Conservation (phyloP, 1,140 invertebrate genomes). For the Ips nitidus region DNA sequence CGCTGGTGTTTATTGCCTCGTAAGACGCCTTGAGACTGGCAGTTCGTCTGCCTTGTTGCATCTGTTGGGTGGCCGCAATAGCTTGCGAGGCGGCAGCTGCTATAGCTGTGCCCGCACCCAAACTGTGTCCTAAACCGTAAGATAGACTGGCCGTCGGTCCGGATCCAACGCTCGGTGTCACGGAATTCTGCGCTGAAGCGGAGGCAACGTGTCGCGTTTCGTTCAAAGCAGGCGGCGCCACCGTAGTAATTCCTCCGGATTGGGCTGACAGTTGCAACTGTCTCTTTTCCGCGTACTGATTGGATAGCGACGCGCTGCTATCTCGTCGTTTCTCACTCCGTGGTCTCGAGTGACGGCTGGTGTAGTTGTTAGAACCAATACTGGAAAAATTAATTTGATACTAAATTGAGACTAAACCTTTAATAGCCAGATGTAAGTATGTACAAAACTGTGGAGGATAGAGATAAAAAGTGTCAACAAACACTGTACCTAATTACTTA, state of each 20-base stretch:
- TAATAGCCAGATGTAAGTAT: too few species aligned
- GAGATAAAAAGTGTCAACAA: too few species aligned
- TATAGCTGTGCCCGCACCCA: constrained; percentile 84
- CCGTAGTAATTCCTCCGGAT: constrained; percentile 1
- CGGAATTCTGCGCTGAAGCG: constrained; percentile 28
- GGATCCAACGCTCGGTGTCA: neutral
- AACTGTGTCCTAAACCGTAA: constrained; percentile 55
- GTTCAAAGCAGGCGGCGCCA: constrained; percentile 31
- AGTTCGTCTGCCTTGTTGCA: constrained; percentile 91
- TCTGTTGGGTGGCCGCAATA: constrained; percentile 95
- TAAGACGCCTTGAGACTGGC: constrained; percentile 94
- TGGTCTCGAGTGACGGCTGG: constrained; percentile 40
- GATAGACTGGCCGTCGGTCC: constrained; percentile 46
- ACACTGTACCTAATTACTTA: too few species aligned
- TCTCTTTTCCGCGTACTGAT: constrained; percentile 53
- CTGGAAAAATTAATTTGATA: neutral
- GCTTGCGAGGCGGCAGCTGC: constrained; percentile 94
- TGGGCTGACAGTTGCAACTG: constrained; percentile 43
- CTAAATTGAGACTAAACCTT: too few species aligned
- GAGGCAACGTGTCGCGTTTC: constrained; percentile 36
- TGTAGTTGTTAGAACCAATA: constrained; percentile 35
- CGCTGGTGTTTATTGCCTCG: constrained; percentile 75
- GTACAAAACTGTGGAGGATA: too few species aligned
- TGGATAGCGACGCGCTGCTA: constrained; percentile 42
- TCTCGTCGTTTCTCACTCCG: constrained; percentile 49